Conservation (phyloP, 2,888 invertebrate genomes). For the Margaritifera margaritifera region DNA sequence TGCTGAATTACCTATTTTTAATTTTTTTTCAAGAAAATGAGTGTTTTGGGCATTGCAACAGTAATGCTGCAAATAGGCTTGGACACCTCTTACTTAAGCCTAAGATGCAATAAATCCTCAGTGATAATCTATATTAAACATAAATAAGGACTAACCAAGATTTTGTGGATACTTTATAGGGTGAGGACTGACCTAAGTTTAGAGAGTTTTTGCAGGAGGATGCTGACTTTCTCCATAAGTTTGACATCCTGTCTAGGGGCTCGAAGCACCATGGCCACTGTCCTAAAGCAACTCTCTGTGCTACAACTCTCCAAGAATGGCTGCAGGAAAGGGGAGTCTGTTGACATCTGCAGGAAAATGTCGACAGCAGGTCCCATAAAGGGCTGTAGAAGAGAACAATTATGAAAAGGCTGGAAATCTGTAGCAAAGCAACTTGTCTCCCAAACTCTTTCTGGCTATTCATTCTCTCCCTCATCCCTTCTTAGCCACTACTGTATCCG, state of each 20-base stretch:
- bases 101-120: too few relatives aligned
- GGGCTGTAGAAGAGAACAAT: slow-evolving; percentile 50
- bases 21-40: too few relatives aligned
- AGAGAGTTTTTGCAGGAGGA: slow-evolving; percentile 70
- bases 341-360: slow-evolving; percentile 67
- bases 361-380: slow-evolving; percentile 66
- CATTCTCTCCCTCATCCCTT: too few relatives aligned
- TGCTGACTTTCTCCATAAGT: slow-evolving; percentile 68
- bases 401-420: background rate
- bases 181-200: slow-evolving; percentile 68
- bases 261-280: slow-evolving; percentile 65
- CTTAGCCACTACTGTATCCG: too few relatives aligned
- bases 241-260: slow-evolving; percentile 63
- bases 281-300: slow-evolving; percentile 68
- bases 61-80: too few relatives aligned
- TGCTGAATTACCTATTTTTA: too few relatives aligned
- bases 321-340: slow-evolving; percentile 65
- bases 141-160: too few relatives aligned
- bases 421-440: background rate
- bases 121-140: too few relatives aligned
- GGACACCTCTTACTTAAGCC: too few relatives aligned
- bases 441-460: background rate
- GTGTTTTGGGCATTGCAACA: too few relatives aligned
- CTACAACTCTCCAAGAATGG: slow-evolving; percentile 69
- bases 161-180: too few relatives aligned